Conservation (phyloP, 1,140 invertebrate species). For the Sycophaga agraensis region DNA sequence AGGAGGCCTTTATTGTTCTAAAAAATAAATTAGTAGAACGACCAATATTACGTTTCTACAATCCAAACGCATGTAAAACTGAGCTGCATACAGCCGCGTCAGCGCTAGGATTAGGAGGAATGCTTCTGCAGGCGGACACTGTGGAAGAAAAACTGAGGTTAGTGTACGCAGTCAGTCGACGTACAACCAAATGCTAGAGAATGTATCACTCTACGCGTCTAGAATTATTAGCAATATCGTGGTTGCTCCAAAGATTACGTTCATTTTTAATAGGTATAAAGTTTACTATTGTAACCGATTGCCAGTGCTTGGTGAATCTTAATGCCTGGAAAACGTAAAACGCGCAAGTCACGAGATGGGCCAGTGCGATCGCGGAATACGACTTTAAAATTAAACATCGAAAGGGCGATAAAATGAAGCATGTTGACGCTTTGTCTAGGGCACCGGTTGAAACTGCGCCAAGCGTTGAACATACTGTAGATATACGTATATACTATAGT, state of each 20-base stretch:
- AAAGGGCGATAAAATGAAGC: neutral
- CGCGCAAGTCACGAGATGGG: neutral
- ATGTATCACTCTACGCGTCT: slow-evolving; percentile 32
- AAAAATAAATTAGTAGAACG: neutral
- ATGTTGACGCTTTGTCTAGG: neutral
- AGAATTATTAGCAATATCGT: slow-evolving; percentile 29
- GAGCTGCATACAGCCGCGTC: neutral
- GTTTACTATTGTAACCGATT: slow-evolving; percentile 25
- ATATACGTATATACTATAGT: neutral
- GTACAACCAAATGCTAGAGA: slow-evolving; percentile 27
- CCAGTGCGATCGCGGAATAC: neutral
- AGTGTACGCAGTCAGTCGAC: slow-evolving; percentile 27
- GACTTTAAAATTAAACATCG: neutral
- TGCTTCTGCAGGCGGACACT: neutral
- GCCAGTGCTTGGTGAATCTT: slow-evolving; percentile 19
- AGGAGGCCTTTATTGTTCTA: neutral
- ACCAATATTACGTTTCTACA: neutral
- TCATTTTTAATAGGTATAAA: slow-evolving; percentile 7
- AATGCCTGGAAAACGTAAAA: slow-evolving; percentile 6
- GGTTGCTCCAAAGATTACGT: neutral
- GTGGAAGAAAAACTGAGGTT: neutral
- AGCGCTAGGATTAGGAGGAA: neutral
- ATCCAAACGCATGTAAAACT: neutral
- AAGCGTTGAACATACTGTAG: neutral
- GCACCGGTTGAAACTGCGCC: neutral